Conservation (phyloP, 1,140 invertebrate species). For the Melitaea cinxia region DNA sequence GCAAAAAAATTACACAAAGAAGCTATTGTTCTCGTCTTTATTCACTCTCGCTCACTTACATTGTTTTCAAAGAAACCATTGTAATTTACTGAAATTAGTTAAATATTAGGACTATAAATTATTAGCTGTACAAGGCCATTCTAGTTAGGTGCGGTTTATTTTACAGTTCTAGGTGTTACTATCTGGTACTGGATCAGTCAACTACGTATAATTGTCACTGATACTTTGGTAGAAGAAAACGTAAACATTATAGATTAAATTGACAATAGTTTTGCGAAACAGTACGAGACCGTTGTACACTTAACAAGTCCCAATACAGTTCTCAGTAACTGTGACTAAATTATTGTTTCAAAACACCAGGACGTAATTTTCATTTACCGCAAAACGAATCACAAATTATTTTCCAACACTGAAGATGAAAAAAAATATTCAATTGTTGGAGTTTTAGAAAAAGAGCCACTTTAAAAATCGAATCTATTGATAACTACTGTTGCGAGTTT, state of each 20-base stretch:
- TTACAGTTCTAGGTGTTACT: constrained; percentile 22
- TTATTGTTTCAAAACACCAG: not conserved
- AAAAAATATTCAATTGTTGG: constrained; percentile 12
- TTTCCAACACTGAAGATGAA: not conserved
- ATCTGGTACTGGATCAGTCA: constrained; percentile 32
- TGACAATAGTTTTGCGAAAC: not conserved
- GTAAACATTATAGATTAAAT: not conserved
- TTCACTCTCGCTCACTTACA: too few species aligned
- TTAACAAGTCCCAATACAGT: not conserved
- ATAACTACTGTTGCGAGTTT: constrained; percentile 12
- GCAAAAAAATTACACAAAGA: too few species aligned
- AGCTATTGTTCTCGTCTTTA: too few species aligned
- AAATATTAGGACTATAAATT: not conserved
- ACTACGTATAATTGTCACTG: constrained; percentile 35
- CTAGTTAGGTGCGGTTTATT: constrained; percentile 18
- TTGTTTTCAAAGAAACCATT: not conserved
- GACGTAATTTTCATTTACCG: not conserved
- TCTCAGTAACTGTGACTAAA: not conserved
- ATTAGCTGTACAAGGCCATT: constrained; percentile 12
- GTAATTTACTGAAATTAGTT: not conserved
- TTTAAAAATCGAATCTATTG: constrained; percentile 7
- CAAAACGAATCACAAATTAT: not conserved
- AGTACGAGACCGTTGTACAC: too few species aligned
- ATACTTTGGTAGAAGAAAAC: constrained; percentile 11
- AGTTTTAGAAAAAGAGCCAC: constrained; percentile 7